Base-by-base conservation (phyloP, 1,140 invertebrate genomes). In the Acromyrmex heyeri region DNA sequence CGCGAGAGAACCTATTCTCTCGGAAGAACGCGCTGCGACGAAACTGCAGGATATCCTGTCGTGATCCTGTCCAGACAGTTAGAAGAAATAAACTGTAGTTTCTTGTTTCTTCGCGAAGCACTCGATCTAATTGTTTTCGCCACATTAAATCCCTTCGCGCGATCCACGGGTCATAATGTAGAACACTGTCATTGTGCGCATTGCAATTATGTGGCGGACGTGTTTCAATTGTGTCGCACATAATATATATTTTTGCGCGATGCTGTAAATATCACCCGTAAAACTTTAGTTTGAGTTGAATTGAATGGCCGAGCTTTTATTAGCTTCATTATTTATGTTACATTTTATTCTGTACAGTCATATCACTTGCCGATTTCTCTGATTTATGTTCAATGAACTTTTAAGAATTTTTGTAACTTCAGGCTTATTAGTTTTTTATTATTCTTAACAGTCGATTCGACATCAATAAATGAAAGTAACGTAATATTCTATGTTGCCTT, bases 101-200 rank as follows among this genome's bases (percentile, higher is more conserved):
- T 77, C 87, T 18, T 76, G 64, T 81, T 86, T 78, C n/a, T 62
- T 57, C 30, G 16, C n/a, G 50, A 16, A 16, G 67, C 70, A 55
- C 50, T 14, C 27, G 85, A 57, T 89, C 87, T 89, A 89, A 90
- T 90, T 88, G 64, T 85, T 86, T 76, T 77, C 75, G 57, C 38
- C 18, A 27, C 48, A 64, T 86, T 70, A 86, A 88, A 83, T 30
- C 78, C 24, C 72, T 44, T 24, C 88, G 14, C 48, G 14, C 61
- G 18, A 65, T 65, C 48, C 61, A 53, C 61, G 76, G 61, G 6
- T 81, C 38, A 61, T 73, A 21, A 61, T 59, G 24, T 21, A 18
- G 21, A 81, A 70, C 12, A 30, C 7, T 48, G 65, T 38, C 53
- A 27, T 53, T 79, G 44, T 38, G 30, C 3, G 48, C 64, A 8